phyloP scores from a whole-genome alignment of 2,888 invertebrate species.

The Zygogramma bicolorata region DNA sequence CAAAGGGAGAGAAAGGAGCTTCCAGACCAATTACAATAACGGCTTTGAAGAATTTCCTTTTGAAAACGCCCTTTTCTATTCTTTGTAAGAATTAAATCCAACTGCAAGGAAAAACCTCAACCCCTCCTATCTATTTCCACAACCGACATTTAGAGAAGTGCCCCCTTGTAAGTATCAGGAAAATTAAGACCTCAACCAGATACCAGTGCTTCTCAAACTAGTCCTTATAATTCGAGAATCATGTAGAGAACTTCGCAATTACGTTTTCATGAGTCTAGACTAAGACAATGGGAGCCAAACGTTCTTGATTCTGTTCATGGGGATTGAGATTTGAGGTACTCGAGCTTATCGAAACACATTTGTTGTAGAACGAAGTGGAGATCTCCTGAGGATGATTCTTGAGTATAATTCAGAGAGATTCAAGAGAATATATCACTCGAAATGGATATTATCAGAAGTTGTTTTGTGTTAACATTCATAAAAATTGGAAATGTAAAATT shows the following conservation, averaged over 20 bases:
- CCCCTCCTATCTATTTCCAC: background rate
- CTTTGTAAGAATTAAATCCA: constrained; percentile 9
- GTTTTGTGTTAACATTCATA: no score
- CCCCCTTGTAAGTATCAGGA: background rate
- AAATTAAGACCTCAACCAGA: background rate
- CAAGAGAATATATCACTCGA: no score
- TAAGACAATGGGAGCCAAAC: background rate
- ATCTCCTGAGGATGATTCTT: background rate
- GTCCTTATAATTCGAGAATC: background rate
- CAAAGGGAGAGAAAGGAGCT: constrained; percentile 28
- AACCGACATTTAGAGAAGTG: background rate
- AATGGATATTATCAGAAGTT: no score
- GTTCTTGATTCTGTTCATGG: background rate
- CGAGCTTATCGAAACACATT: background rate
- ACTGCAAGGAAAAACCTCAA: background rate
- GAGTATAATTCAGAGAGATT: no score
- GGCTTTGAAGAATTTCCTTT: constrained; percentile 31
- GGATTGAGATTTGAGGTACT: background rate
- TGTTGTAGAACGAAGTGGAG: background rate
- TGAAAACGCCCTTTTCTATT: background rate
- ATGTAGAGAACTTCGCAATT: background rate
- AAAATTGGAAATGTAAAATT: no score
- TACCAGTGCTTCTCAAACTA: background rate
- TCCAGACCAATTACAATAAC: constrained; percentile 34
- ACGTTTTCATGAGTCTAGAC: background rate